Conservation (phyloP, 2,888 invertebrate species). For the Slavum lentiscoides region DNA sequence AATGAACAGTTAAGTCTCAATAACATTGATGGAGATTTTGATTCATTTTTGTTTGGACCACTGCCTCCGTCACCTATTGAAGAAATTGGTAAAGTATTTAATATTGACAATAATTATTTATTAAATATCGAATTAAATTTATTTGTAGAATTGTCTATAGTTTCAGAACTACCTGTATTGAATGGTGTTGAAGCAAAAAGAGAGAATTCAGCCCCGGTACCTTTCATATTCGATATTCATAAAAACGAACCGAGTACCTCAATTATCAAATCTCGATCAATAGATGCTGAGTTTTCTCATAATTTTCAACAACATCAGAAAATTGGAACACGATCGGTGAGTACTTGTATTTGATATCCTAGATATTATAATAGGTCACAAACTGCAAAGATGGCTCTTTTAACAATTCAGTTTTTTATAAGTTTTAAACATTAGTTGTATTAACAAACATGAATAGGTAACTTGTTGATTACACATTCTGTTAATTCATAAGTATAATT, state of each 20-base stretch:
- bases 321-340: constrained; percentile 50
- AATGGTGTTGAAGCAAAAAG: constrained; percentile 39
- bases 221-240: constrained; percentile 62
- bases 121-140: constrained; percentile 2
- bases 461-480: too few relatives aligned
- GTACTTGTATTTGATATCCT: constrained; percentile 1
- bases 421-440: too few relatives aligned
- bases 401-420: too few relatives aligned
- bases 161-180: constrained; percentile 18
- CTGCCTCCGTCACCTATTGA: constrained; percentile 82
- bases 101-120: background rate
- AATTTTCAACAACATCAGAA: constrained; percentile 56
- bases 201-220: constrained; percentile 56
- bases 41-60: constrained; percentile 67
- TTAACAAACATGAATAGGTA: too few relatives aligned
- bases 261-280: constrained; percentile 81
- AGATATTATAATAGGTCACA: background rate
- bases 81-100: constrained; percentile 66
- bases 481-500: too few relatives aligned
- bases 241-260: constrained; percentile 62
- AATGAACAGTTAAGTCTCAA: constrained; percentile 44
- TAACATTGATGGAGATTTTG: constrained; percentile 50
- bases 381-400: background rate
- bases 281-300: constrained; percentile 76
- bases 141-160: background rate